These are phyloP conservation scores for Sebastes iracundus DNA, from an alignment of 2,797 vertebrate genomes.

Conservation along the genomic window DNA sequence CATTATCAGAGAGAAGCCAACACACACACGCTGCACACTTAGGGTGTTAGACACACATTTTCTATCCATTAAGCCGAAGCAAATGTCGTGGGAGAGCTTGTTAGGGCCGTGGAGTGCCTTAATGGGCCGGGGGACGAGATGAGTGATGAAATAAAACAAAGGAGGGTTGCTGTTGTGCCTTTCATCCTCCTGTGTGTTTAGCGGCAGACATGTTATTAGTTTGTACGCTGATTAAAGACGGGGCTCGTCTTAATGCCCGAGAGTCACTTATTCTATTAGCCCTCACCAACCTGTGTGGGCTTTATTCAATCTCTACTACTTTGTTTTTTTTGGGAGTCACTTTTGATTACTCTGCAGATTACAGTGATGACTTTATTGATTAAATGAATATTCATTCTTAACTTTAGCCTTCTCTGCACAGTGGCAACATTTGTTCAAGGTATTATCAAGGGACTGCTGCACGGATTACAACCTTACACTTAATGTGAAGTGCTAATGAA, in stretches of 20 bases:
- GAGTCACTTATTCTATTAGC: conserved; percentile 59
- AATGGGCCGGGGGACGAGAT: conserved; percentile 63
- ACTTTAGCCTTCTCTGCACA: background rate
- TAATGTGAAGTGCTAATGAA: background rate
- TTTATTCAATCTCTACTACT: conserved; percentile 16
- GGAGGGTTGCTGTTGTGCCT: conserved; percentile 24
- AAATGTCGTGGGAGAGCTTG: conserved; percentile 56
- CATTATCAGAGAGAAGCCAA: background rate
- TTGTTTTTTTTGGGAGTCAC: background rate
- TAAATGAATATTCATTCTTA: conserved; percentile 38
- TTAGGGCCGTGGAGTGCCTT: conserved; percentile 51
- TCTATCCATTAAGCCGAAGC: conserved; percentile 54
- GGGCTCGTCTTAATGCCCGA: conserved; percentile 35
- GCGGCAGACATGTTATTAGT: conserved; percentile 55
- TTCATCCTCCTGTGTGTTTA: conserved; percentile 62
- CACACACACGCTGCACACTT: background rate
- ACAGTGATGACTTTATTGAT: conserved; percentile 26
- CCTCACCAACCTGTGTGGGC: background rate
- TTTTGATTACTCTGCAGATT: conserved; percentile 36
- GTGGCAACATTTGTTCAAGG: background rate
- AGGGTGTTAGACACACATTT: conserved; percentile 25
- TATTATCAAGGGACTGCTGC: background rate
- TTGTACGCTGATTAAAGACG: conserved; percentile 62
- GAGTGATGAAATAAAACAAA: conserved; percentile 64
- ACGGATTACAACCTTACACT: background rate